A percentile compares a stretch with the other conserved stretches of the same genome.
Conservation (phyloP, 2,888 invertebrate genomes). For the Polydrusus cervinus region DNA sequence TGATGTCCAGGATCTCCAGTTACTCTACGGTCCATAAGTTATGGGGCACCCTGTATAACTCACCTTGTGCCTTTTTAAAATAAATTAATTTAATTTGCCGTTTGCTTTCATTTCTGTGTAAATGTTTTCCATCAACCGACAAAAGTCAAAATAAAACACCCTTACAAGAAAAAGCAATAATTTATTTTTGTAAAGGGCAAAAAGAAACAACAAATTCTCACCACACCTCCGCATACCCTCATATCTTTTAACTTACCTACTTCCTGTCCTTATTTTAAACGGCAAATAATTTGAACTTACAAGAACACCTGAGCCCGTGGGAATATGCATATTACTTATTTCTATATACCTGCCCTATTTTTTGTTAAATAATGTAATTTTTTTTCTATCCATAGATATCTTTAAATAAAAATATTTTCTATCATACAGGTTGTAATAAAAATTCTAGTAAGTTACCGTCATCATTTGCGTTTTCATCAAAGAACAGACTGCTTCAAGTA, state of each 20-base stretch:
- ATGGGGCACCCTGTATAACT: too few species aligned
- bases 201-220: conserved; percentile 14
- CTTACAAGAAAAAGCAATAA: not conserved
- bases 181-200: not conserved
- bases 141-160: not conserved
- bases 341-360: conserved; percentile 3
- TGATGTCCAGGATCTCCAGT: too few species aligned
- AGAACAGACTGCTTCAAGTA: too few species aligned
- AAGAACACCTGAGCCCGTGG: conserved; percentile 29
- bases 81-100: too few species aligned
- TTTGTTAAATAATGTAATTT: not conserved
- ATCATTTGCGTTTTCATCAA: too few species aligned
- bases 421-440: too few species aligned
- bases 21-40: too few species aligned
- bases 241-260: conserved; percentile 13
- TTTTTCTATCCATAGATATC: too few species aligned
- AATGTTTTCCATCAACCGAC: not conserved
- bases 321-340: not conserved
- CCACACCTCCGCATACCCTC: conserved; percentile 18
- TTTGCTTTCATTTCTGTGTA: too few species aligned
- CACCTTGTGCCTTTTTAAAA: too few species aligned
- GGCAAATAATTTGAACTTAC: conserved; percentile 13
- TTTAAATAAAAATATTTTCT: too few species aligned
- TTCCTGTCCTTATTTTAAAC: conserved; percentile 24
- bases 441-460: too few species aligned